Base-by-base conservation (phyloP, 2,888 invertebrate species). In the Zele albiditarsus region DNA sequence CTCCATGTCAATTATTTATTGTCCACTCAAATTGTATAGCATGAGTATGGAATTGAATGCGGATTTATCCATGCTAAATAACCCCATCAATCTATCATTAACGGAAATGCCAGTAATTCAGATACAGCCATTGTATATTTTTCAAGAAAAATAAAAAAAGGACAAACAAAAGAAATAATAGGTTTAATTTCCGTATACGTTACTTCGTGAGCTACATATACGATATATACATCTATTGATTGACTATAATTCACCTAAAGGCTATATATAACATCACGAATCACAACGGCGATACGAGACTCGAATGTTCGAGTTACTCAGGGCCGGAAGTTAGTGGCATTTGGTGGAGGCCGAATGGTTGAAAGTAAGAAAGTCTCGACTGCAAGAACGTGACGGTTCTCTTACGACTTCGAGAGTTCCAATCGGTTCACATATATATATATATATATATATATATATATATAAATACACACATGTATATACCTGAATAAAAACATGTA, bases 311-410 rank as follows among this genome's bases (percentile, higher is more conserved):
- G 70, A 70, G 46, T 58, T 60, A 70, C 53, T 53, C 53, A 53
- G 53, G 20, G 58, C 70, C 70, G 70, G 70, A 70, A 70, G 60
- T 60, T 70, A 14, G 57, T 53, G 68, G 57, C 68, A 69, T 69
- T 53, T 57, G 68, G 53, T 53, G 53, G 20, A 53, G 53, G 53
- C 53, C 53, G 53, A 53, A 53, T 53, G 53, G 53, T 53, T 53
- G 53, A 53, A 53, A 53, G 53, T 53, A 53, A 53, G 53, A 53
- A 53, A 53, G 53, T 53, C 53, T 53, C 20, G 53, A 53, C 53
- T 53, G 53, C 53, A 53, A 53, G 53, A 53, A 53, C 53, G 53
- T 53, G 53, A 53, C 53, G 53, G 20, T 53, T 53, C 20, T 53
- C 53, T 53, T 53, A 53, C 20, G 53, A 53, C 53, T 53, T 53